Evolutionary conservation across 2,797 vertebrate species (phyloP).

Genomic region (Meriones psammophilus): DNA sequence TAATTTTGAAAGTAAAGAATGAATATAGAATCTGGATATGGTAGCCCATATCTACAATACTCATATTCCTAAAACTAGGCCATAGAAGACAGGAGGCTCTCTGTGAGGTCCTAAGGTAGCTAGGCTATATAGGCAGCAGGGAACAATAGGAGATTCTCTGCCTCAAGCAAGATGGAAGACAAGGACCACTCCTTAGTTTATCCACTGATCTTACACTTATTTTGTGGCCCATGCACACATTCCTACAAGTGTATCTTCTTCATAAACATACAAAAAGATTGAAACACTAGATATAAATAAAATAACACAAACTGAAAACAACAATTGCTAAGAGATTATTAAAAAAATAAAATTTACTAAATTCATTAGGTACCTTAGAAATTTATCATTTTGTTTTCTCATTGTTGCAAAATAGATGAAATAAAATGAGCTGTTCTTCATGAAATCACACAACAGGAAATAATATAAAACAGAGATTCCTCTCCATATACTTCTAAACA

Average conservation of each 20-base stretch:
- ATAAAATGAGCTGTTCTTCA: neutral
- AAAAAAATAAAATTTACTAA: neutral
- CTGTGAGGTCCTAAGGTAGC: neutral
- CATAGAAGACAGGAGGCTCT: too few species aligned
- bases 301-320: neutral
- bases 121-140: neutral
- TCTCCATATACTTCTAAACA: neutral
- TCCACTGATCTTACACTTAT: neutral
- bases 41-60: neutral
- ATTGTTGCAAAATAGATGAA: neutral
- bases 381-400: neutral
- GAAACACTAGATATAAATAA: neutral
- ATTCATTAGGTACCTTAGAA: neutral
- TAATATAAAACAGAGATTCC: neutral
- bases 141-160: neutral
- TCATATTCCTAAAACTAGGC: neutral
- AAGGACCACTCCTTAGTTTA: neutral
- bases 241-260: neutral
- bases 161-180: too few species aligned
- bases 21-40: fast-evolving
- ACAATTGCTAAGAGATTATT: neutral
- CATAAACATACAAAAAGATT: neutral
- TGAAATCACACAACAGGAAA: neutral
- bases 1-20: neutral
- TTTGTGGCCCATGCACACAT: too few species aligned